Percentiles rank a stretch among this genome's conserved stretches.
These are phyloP conservation scores for Spilarctia lutea DNA, from an alignment of 2,888 invertebrate species.

Conservation along the genomic window DNA sequence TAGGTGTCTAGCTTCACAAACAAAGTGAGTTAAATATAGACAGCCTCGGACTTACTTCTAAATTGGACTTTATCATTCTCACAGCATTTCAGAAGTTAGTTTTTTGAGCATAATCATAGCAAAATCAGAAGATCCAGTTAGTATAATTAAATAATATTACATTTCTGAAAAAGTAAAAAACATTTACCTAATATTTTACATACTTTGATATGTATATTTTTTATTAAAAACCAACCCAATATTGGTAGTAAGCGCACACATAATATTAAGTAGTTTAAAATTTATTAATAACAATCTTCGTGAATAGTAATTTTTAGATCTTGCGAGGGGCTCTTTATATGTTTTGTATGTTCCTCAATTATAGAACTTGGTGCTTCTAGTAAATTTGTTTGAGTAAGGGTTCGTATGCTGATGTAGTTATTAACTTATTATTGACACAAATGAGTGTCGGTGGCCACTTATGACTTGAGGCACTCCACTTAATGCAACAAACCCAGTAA, in stretches of 20 bases:
- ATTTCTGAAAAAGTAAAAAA: neutral
- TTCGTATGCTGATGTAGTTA: neutral
- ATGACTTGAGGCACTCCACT: neutral
- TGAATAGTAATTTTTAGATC: constrained; percentile 29
- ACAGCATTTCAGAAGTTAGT: neutral
- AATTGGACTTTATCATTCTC: neutral
- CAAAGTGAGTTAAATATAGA: no score
- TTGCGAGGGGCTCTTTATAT: constrained; percentile 20
- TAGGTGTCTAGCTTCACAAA: neutral
- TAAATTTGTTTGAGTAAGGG: constrained; percentile 10
- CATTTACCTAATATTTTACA: neutral
- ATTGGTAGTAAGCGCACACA: constrained; percentile 17
- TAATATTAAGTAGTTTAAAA: constrained; percentile 29
- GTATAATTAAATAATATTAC: no score
- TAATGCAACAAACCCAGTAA: neutral
- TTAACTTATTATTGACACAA: neutral
- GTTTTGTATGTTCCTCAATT: constrained; percentile 19
- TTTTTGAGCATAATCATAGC: neutral
- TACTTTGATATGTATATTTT: neutral
- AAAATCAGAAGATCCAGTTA: no score
- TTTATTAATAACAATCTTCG: constrained; percentile 20
- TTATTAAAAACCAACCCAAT: constrained; percentile 7
- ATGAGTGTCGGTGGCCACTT: neutral
- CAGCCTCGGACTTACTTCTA: no score
- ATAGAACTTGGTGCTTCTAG: constrained; percentile 34